These are phyloP conservation scores for Conger conger DNA, from an alignment of 2,113 vertebrate species.

Conservation along the genomic window DNA sequence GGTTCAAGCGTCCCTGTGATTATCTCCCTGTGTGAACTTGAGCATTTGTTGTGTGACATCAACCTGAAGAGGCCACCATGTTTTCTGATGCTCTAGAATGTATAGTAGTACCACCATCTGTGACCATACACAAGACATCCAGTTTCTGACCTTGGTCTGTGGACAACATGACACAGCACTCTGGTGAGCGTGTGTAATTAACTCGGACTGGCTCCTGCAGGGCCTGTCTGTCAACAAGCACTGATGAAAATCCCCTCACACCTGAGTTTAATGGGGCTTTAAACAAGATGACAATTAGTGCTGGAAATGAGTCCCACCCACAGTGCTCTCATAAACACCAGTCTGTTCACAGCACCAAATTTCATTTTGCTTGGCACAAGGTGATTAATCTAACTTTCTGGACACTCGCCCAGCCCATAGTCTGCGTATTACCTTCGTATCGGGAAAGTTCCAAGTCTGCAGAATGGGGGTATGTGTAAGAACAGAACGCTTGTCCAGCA, in stretches of 20 bases:
- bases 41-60: neutral
- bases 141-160: constrained; percentile 36
- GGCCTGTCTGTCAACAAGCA: constrained; percentile 37
- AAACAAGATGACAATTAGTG: constrained; percentile 37
- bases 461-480: neutral
- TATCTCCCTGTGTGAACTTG: neutral
- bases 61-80: neutral
- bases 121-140: neutral
- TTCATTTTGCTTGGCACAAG: constrained; percentile 22
- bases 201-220: neutral
- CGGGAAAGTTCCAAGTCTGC: neutral
- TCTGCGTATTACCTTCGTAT: neutral
- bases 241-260: constrained; percentile 44
- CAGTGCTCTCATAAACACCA: constrained; percentile 12
- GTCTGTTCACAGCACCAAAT: constrained; percentile 28
- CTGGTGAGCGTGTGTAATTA: neutral
- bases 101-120: neutral
- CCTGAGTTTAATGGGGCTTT: constrained; percentile 43
- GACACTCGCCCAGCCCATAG: neutral
- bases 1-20: neutral
- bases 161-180: constrained; percentile 25
- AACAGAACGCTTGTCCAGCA: neutral
- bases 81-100: neutral
- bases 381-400: constrained; percentile 17
- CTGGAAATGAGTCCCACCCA: constrained; percentile 16